phyloP scores from a whole-genome alignment of 1,140 invertebrate species.

The Micrasema longulum region DNA sequence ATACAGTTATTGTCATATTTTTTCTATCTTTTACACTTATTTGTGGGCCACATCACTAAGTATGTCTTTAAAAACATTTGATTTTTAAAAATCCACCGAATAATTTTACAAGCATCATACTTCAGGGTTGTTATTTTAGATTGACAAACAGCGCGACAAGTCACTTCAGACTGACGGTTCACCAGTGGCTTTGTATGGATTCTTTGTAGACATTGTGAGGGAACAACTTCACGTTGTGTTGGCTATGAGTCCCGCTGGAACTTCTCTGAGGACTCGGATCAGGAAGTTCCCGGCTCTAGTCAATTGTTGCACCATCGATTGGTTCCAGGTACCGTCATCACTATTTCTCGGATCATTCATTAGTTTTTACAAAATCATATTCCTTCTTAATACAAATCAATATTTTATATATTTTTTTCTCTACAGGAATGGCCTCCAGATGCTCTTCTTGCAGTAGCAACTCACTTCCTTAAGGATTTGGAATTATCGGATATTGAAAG shows the following conservation, averaged over 20 bases:
- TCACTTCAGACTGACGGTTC: slow-evolving; percentile 93
- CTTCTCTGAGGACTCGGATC: slow-evolving; percentile 85
- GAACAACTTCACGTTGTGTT: slow-evolving; percentile 94
- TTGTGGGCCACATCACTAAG: no score
- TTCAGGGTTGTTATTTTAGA: slow-evolving; percentile 66
- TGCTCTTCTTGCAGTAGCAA: slow-evolving; percentile 91
- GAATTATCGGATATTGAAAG: slow-evolving; percentile 80
- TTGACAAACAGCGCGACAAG: slow-evolving; percentile 92
- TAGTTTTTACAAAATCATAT: no score
- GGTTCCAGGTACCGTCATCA: slow-evolving; percentile 85
- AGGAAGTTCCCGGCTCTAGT: slow-evolving; percentile 95
- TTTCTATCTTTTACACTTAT: no score
- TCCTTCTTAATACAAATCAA: no score
- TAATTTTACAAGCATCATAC: no score
- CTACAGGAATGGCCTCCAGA: slow-evolving; percentile 90
- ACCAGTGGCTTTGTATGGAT: slow-evolving; percentile 89
- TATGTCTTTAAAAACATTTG: no score
- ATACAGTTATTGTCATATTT: no score
- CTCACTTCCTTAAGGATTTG: slow-evolving; percentile 87
- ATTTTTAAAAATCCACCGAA: no score
- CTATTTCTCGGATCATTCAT: not conserved
- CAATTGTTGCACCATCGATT: slow-evolving; percentile 97
- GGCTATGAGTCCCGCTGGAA: slow-evolving; percentile 93
- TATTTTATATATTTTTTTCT: slow-evolving; percentile 3
- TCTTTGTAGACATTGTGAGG: slow-evolving; percentile 88